Evolutionary conservation across 2,113 vertebrate species (phyloP).

Genomic region (Grallaria varia): DNA sequence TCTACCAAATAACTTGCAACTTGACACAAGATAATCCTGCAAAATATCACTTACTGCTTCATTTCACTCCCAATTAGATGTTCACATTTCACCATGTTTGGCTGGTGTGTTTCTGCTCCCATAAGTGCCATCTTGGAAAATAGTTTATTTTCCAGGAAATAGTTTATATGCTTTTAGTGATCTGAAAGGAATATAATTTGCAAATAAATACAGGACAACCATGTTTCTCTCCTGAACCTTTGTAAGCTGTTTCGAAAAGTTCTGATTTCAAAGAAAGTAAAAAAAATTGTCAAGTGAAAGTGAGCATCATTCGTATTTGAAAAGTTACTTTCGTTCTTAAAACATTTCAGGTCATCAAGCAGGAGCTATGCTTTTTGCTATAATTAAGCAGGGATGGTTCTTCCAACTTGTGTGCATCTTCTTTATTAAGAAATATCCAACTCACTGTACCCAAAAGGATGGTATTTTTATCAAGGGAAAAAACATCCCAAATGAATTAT

Average conservation of each 20-base stretch:
- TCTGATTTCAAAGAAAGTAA: not conserved
- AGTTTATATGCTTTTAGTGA: not conserved
- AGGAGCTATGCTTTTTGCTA: not conserved
- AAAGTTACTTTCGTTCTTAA: not conserved
- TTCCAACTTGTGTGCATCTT: not conserved
- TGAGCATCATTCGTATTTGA: not conserved
- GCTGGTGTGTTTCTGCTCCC: not conserved
- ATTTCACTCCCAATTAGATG: not conserved
- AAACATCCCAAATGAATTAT: not conserved
- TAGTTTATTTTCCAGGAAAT: not conserved
- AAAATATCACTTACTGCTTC: not conserved
- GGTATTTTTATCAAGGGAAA: not conserved
- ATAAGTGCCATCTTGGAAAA: not conserved
- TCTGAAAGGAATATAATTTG: not conserved
- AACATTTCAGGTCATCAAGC: not conserved
- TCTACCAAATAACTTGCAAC: not conserved
- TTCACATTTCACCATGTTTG: not conserved
- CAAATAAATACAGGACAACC: not conserved
- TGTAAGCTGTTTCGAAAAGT: not conserved
- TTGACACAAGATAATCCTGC: not conserved
- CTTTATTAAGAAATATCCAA: not conserved
- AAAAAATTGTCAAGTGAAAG: not conserved
- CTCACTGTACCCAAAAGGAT: not conserved
- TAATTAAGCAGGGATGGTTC: not conserved
- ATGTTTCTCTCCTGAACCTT: not conserved